These are phyloP conservation scores for Andinoacara biseriatus DNA, from an alignment of 2,113 vertebrate species.

Conservation along the genomic window DNA sequence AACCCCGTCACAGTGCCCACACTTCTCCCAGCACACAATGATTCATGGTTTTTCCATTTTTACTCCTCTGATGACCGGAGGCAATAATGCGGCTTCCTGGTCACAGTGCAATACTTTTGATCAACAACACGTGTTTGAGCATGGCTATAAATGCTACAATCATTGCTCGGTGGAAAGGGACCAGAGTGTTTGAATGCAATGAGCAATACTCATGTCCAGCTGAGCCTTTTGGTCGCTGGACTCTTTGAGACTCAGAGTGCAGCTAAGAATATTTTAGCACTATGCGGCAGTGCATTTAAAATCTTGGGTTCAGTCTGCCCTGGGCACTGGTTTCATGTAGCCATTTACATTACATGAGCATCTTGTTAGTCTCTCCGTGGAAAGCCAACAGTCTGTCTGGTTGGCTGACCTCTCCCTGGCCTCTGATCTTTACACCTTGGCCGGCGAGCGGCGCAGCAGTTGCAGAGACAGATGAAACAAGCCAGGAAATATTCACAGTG, in stretches of 20 bases:
- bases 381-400: conserved; percentile 44
- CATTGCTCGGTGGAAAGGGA: neutral
- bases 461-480: conserved; percentile 23
- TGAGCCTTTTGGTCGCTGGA: neutral
- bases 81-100: neutral
- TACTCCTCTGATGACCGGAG: neutral
- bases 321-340: conserved; percentile 25
- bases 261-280: conserved; percentile 7
- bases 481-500: conserved; percentile 15
- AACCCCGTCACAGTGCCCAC: neutral
- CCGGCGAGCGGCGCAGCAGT: neutral
- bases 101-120: neutral
- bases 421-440: conserved; percentile 46
- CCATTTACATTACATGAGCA: conserved; percentile 52
- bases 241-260: neutral
- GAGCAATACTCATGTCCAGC: conserved; percentile 5
- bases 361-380: conserved; percentile 41
- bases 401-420: conserved; percentile 43
- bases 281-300: neutral
- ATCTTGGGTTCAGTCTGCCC: conserved; percentile 4
- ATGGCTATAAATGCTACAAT: neutral
- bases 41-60: neutral
- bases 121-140: conserved; percentile 6
- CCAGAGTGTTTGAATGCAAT: neutral
- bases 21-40: conserved; percentile 3